Base-by-base conservation (phyloP, 2,797 vertebrate species). In the Eulemur albifrons region DNA sequence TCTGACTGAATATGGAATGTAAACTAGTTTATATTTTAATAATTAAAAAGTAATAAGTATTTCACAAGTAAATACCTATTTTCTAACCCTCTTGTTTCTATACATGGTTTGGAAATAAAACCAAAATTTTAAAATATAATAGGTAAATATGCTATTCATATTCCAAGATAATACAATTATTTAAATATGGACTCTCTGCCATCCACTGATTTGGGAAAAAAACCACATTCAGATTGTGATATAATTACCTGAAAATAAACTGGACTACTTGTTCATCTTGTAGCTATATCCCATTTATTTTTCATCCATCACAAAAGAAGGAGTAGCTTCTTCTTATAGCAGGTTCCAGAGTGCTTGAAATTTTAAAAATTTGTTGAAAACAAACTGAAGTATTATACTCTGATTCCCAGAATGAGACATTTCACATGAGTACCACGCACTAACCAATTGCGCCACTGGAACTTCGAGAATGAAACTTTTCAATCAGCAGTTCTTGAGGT, bases 351-450 rank as follows among this genome's bases (percentile, higher is more conserved):
- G 30, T 57, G 17, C 61, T 67, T 72, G 40, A 57, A 67, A 23
- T 70, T 95, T 77, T 92, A n/a, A 96, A 30, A 88, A 63, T 81
- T 80, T 90, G 75, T 90, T 87, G 77, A 96, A 88, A 94, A 86
- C 20, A 81, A 65, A 65, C 0, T 79, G 23, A 79, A 95, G 3
- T 86, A 57, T 25, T 57, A 57, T 57, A 32, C 4, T 94, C 63
- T 65, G 67, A 87, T 88, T 77, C 20, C 20, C 65, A 94, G 50
- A 94, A 76, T 20, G 27, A 96, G 32, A 83, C 45, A 96, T 94
- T 94, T 94, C 54, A 57, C 1, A 10, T 57, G 54, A 25, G 23
- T 25, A 57, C 23, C 3, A 1, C 25, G 54, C 54, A 57, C 21
- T 57, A 57, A 57, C 21, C 23, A 10, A 4, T 25, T 57, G 21